Evolutionary conservation across 1,140 invertebrate species (phyloP).

Genomic region (Heliconius melpomene): DNA sequence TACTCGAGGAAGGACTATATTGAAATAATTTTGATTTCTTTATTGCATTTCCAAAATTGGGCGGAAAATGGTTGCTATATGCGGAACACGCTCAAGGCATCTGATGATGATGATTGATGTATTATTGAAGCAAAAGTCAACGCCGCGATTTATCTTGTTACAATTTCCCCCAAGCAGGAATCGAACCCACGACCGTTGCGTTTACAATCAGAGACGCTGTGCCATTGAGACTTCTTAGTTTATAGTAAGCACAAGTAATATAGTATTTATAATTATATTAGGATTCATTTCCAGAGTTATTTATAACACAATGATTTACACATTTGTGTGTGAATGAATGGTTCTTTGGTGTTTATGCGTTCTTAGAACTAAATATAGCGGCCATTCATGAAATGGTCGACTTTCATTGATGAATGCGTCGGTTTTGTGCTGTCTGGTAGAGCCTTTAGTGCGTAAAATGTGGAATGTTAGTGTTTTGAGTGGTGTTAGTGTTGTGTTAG

Average conservation of each 20-base stretch:
- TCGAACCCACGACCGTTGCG: too few relatives aligned
- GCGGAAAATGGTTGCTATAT: too few relatives aligned
- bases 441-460: neutral
- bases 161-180: too few relatives aligned
- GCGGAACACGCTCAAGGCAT: too few relatives aligned
- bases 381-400: constrained; percentile 28
- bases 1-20: too few relatives aligned
- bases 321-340: constrained; percentile 25
- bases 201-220: too few relatives aligned
- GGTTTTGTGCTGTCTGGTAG: neutral
- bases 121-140: too few relatives aligned
- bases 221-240: too few relatives aligned
- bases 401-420: constrained; percentile 27
- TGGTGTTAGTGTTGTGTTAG: neutral
- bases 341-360: constrained; percentile 10
- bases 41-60: too few relatives aligned
- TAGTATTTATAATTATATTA: neutral
- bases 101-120: too few relatives aligned
- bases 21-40: too few relatives aligned
- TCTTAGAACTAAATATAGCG: constrained; percentile 42
- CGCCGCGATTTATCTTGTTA: neutral
- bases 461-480: neutral
- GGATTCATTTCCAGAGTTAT: neutral
- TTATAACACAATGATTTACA: constrained; percentile 10
- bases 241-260: neutral